phyloP scores from a whole-genome alignment of 2,113 vertebrate genomes.

The Rhegmatorhina hoffmannsi region DNA sequence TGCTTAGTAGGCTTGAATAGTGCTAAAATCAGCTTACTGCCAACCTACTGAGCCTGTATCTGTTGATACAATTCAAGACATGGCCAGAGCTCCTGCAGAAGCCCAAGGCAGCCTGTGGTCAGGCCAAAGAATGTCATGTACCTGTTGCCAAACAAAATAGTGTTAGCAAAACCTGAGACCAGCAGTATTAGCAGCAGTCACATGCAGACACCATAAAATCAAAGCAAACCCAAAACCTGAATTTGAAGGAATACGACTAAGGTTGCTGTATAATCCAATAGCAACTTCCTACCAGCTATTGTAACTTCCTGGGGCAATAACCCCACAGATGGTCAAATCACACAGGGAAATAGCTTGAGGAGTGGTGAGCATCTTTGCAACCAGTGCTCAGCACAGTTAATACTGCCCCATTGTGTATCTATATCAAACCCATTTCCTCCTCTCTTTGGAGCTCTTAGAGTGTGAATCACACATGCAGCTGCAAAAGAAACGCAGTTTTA shows the following conservation, averaged over 20 bases:
- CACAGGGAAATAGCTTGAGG: background rate
- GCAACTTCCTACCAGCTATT: background rate
- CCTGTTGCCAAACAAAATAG: conserved; percentile 18
- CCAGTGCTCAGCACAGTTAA: background rate
- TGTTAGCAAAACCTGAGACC: background rate
- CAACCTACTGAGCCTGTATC: background rate
- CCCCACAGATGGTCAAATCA: background rate
- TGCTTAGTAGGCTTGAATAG: background rate
- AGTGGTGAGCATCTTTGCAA: conserved; percentile 2
- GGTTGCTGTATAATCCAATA: background rate
- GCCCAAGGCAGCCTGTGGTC: background rate
- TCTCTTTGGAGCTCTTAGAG: background rate
- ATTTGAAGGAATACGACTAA: background rate
- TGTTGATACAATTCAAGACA: background rate
- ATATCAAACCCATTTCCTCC: conserved; percentile 5
- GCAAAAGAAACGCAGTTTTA: background rate
- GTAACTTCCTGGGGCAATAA: background rate
- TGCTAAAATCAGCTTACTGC: background rate
- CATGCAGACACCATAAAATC: background rate
- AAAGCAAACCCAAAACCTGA: conserved; percentile 2
- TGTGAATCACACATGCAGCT: conserved; percentile 13
- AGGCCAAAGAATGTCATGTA: conserved; percentile 19
- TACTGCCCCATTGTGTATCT: background rate
- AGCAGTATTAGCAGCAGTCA: conserved; percentile 14
- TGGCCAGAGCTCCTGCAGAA: background rate